Percentiles rank a stretch among this genome's conserved stretches.
Evolutionary conservation across 2,888 invertebrate genomes (phyloP).

Genomic region (Drosophila flavopinicola): DNA sequence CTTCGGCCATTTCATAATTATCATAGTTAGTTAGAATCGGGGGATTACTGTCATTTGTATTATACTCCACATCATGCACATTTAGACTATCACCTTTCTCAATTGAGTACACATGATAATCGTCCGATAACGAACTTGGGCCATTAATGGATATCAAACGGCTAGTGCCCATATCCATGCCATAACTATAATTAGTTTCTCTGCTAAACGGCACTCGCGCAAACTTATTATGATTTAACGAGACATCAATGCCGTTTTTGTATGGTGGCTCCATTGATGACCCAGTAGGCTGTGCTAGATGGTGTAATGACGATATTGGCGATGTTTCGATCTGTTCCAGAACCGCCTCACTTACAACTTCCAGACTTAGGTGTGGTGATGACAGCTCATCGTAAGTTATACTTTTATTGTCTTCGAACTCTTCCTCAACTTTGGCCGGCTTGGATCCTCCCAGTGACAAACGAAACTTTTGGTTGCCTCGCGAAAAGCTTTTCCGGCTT

Average conservation of each 20-base stretch:
- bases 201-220: constrained; percentile 41
- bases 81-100: constrained; percentile 55
- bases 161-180: constrained; percentile 53
- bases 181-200: constrained; percentile 37
- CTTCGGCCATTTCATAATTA: constrained; percentile 83
- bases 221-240: constrained; percentile 43
- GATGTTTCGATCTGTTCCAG: constrained; percentile 55
- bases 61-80: constrained; percentile 75
- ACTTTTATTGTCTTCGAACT: constrained; percentile 80
- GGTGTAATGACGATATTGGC: constrained; percentile 53
- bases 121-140: constrained; percentile 81
- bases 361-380: constrained; percentile 83
- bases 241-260: constrained; percentile 23
- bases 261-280: constrained; percentile 26
- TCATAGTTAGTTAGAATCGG: constrained; percentile 83
- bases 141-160: constrained; percentile 63
- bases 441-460: constrained; percentile 81
- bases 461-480: constrained; percentile 83
- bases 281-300: constrained; percentile 16
- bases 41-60: constrained; percentile 82
- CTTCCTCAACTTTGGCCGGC: constrained; percentile 79
- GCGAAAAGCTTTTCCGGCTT: constrained; percentile 89
- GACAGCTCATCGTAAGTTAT: constrained; percentile 81
- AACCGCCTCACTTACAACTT: constrained; percentile 83
- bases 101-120: constrained; percentile 78